Base-by-base conservation (phyloP, 2,797 vertebrate genomes). In the Myotis planiceps region DNA sequence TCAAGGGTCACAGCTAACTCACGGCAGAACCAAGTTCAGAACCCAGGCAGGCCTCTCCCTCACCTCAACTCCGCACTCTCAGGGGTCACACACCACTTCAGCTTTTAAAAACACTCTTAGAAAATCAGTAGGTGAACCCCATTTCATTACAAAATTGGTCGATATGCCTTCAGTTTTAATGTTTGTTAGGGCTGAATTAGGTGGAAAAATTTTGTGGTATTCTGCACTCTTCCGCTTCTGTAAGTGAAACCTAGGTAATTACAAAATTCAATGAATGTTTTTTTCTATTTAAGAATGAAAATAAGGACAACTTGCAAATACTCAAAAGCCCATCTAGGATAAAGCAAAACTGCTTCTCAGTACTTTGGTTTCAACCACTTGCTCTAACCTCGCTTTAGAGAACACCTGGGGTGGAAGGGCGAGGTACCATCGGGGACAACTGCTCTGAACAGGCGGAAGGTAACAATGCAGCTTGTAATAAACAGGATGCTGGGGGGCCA, bases 401-500 rank as follows among this genome's bases (percentile, higher is more conserved):
- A 95, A 83, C 63, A 90, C 82, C 91, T 91, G 86, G 75, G 45
- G 34, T 53, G 45, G 42, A 0, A 6, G 25, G 78, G 83, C 5
- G 32, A 29, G 83, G 21, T 88, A 58, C 82, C 90, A 80, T 45
- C 25, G 47, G 81, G 49, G 66, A 85, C 65, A 86, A 94, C 39
- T 12, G 91, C 69, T 83, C 58, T 47, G n/a, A 96, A 95, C 0
- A 91, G 92, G 66, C 91, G 92, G 82, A 94, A 92, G 95, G 88
- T 55, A 68, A 83, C 83, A 83, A 83, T 47, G 88, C 80, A 88
- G 92, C 66, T 49, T 39, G 71, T 10, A 42, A 92, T 66, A 89
- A 95, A 91, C 89, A 97, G 94, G 63, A 92, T 87, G 92, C 89
- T 51, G 87, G 45, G n/a, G 60, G 87, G 82, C 96, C 86, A 84